These are phyloP conservation scores for Oxyura jamaicensis DNA, from an alignment of 2,113 vertebrate species.

Conservation along the genomic window DNA sequence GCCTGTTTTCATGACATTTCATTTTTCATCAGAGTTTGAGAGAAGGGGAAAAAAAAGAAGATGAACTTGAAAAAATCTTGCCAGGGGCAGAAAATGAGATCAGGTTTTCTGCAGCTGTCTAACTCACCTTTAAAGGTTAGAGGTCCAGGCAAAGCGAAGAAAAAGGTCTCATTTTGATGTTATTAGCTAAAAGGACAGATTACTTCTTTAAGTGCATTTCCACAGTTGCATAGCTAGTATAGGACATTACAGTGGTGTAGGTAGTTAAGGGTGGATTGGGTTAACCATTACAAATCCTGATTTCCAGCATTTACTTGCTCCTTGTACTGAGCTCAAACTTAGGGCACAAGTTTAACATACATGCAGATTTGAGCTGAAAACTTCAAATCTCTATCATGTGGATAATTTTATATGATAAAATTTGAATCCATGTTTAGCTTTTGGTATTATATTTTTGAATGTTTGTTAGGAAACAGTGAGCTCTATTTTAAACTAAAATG, in stretches of 20 bases:
- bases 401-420: neutral
- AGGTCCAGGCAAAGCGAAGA: conserved; percentile 80
- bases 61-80: conserved; percentile 86
- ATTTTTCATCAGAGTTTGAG: conserved; percentile 88
- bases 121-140: conserved; percentile 83
- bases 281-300: conserved; percentile 65
- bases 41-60: conserved; percentile 78
- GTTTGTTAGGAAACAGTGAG: neutral
- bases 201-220: conserved; percentile 74
- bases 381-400: neutral
- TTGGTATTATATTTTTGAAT: neutral
- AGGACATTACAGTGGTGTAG: conserved; percentile 34
- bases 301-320: conserved; percentile 44
- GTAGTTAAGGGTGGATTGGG: conserved; percentile 36
- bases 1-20: conserved; percentile 86
- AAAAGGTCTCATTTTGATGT: conserved; percentile 82
- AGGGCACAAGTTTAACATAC: neutral
- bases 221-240: conserved; percentile 66
- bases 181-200: conserved; percentile 79
- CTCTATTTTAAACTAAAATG: neutral
- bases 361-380: neutral
- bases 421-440: neutral
- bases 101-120: conserved; percentile 84
- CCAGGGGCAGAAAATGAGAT: conserved; percentile 85
- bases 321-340: neutral